Conservation (phyloP, 2,113 vertebrate genomes). For the Hemicordylus capensis region DNA sequence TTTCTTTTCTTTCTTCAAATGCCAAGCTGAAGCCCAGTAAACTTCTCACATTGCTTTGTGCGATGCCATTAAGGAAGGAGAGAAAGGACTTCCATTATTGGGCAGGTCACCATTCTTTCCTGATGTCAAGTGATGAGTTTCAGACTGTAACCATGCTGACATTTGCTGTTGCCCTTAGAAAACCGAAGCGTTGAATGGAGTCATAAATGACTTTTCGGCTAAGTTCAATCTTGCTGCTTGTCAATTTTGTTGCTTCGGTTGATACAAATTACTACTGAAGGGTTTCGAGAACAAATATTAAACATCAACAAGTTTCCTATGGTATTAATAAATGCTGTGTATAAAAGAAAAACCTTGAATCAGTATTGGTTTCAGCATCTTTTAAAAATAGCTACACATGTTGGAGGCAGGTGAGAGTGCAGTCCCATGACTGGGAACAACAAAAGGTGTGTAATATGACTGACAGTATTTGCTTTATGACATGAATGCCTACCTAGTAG, state of each 20-base stretch:
- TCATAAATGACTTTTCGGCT: slow-evolving; percentile 43
- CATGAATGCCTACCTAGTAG: background rate
- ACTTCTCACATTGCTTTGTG: slow-evolving; percentile 30
- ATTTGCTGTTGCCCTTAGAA: slow-evolving; percentile 33
- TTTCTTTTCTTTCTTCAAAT: slow-evolving; percentile 44
- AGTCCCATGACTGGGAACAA: background rate
- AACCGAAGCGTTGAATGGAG: slow-evolving; percentile 30
- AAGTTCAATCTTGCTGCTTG: slow-evolving; percentile 37
- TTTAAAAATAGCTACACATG: slow-evolving; percentile 39
- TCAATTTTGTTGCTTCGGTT: slow-evolving; percentile 7
- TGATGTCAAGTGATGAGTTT: slow-evolving; percentile 41
- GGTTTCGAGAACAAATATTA: slow-evolving; percentile 45
- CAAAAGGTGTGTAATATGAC: background rate
- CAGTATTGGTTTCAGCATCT: slow-evolving; percentile 1
- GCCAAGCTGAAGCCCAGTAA: slow-evolving; percentile 44
- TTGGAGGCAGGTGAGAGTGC: background rate
- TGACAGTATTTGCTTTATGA: background rate
- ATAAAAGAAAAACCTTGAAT: slow-evolving; percentile 3
- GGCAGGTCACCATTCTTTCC: slow-evolving; percentile 39
- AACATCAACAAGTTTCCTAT: slow-evolving; percentile 19
- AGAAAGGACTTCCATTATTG: slow-evolving; percentile 37
- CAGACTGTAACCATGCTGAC: background rate
- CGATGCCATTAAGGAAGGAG: slow-evolving; percentile 19
- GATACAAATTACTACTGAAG: slow-evolving; percentile 38
- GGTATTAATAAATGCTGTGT: slow-evolving; percentile 33